Evolutionary conservation across 1,140 invertebrate genomes (phyloP), one percentile per base, ranked within the genome.

Genomic region (Brachystomella parvula): DNA sequence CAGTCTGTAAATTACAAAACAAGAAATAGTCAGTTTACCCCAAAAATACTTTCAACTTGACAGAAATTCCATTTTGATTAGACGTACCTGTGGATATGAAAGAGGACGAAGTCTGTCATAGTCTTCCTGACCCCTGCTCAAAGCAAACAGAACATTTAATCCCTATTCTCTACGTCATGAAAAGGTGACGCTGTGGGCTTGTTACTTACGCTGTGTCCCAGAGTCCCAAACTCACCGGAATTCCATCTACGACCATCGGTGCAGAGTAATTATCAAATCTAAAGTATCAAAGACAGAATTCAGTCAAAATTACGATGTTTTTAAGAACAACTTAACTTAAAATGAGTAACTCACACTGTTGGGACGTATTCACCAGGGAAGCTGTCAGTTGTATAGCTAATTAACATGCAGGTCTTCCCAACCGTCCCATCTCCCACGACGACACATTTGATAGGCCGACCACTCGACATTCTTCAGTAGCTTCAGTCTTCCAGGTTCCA

Each of bases 401-500:
- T 98, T 74, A 98, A 83, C 93, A 97, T 96, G 80, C 95, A 98
- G 39, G 95, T 98, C 84, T 98, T 98, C 76, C 95, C 95, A 66
- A 98, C 33, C 94, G 96, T 73, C 31, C 58, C 64, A 31, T 59
- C 56, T 2, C 64, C 65, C n/a, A 61, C 47, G 19, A 96, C 92
- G 66, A 96, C 95, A 86, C 94, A 97, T 80, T 98, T 98, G 77
- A 98, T 94, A 69, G 92, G 90, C 78, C 90, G 86, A 78, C 91
- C 91, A 74, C 90, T 92, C 73, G 84, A 84, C 81, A 85, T 85
- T 63, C 49, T 67, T 53, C 53, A 1, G 19, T n/a, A n/a, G n/a
- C n/a, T n/a, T n/a, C n/a, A n/a, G n/a, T n/a, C n/a, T n/a, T n/a
- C n/a, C n/a, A n/a, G n/a, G n/a, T n/a, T n/a, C n/a, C n/a, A n/a